Percentiles rank a stretch among this genome's conserved stretches.
Conservation (phyloP, 2,888 invertebrate species). For the Agriotes lineatus region DNA sequence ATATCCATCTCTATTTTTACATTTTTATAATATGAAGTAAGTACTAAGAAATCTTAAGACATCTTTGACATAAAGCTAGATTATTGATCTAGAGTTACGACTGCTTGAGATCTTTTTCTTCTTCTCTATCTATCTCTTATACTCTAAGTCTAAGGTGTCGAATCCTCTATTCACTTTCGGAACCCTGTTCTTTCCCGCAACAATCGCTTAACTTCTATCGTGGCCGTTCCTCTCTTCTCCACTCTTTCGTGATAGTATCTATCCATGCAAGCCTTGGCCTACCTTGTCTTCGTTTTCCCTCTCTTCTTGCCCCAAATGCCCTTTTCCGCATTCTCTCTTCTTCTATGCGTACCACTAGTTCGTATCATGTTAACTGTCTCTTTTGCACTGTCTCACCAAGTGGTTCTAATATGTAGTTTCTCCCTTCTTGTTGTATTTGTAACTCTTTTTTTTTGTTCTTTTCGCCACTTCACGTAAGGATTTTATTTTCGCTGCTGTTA, state of each 20-base stretch:
- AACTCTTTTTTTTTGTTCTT: background rate
- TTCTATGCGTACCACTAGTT: background rate
- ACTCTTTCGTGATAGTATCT: background rate
- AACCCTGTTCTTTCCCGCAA: background rate
- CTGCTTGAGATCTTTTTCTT: too few species aligned
- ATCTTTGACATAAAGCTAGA: too few species aligned
- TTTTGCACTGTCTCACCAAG: background rate
- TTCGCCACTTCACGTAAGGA: background rate
- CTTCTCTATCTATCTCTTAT: background rate
- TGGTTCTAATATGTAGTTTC: background rate
- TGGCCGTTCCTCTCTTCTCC: background rate
- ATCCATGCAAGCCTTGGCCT: background rate
- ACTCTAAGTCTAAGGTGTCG: background rate
- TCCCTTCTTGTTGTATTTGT: background rate
- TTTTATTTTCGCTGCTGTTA: slow-evolving; percentile 1
- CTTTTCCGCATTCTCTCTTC: background rate
- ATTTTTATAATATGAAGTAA: too few species aligned
- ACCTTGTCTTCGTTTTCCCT: background rate
- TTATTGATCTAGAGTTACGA: too few species aligned
- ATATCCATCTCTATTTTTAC: too few species aligned
- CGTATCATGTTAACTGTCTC: background rate
- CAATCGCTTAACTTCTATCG: background rate
- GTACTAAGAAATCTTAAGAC: too few species aligned
- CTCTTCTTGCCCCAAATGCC: background rate
- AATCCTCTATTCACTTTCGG: background rate